These are phyloP conservation scores for Philotrypesis tridentata DNA, from an alignment of 1,140 invertebrate genomes.

Conservation along the genomic window DNA sequence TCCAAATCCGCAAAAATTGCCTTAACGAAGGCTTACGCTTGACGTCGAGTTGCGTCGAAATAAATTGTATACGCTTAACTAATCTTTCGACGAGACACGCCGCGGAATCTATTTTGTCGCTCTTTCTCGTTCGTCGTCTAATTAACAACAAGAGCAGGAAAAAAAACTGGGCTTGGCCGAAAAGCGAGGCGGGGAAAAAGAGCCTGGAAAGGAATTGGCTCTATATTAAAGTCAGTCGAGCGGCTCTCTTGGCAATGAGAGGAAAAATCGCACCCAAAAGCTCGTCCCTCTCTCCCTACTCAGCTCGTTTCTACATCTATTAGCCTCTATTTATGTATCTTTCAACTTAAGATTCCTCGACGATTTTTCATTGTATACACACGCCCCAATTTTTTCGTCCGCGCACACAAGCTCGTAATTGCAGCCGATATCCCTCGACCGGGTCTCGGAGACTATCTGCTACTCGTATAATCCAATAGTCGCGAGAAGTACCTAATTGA, in stretches of 20 bases:
- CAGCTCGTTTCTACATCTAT: no score
- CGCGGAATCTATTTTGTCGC: not conserved
- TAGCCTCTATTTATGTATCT: conserved; percentile 13
- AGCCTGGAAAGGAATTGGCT: not conserved
- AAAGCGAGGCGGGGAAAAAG: not conserved
- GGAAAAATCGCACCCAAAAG: not conserved
- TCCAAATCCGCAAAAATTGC: no score
- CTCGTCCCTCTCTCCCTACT: not conserved
- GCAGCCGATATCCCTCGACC: no score
- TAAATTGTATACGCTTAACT: not conserved
- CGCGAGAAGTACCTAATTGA: no score
- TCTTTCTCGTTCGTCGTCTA: not conserved
- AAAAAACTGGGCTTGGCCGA: not conserved
- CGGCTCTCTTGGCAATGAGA: conserved; percentile 19
- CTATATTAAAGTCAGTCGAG: conserved; percentile 11
- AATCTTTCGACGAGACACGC: not conserved
- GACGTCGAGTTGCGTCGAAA: not conserved
- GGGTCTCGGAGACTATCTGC: no score
- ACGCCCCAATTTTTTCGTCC: no score
- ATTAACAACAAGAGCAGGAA: not conserved
- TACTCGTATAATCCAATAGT: no score
- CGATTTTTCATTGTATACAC: no score
- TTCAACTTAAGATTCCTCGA: no score
- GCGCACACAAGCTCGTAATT: no score
- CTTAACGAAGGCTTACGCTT: not conserved